Conservation (phyloP, 2,113 vertebrate species). For the Corythornis cristatus region DNA sequence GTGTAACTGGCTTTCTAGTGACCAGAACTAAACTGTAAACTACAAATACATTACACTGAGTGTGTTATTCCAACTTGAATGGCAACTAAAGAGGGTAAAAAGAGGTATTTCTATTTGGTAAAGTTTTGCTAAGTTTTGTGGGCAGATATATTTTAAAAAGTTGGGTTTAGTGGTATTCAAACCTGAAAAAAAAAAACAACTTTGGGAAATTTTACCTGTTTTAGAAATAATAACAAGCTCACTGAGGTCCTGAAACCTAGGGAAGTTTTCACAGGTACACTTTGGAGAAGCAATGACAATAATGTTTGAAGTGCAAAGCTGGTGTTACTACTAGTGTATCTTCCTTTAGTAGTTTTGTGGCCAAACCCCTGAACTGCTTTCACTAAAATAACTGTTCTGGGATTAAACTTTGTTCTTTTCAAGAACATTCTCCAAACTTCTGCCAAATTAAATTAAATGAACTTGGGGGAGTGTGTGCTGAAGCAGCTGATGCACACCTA, state of each 20-base stretch:
- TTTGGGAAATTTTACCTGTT: not conserved
- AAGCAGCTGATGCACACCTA: not conserved
- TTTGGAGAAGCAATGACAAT: not conserved
- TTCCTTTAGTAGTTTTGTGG: not conserved
- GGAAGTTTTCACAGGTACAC: not conserved
- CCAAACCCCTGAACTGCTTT: not conserved
- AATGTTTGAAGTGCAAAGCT: not conserved
- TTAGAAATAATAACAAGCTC: not conserved
- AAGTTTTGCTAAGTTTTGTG: not conserved
- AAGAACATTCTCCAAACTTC: not conserved
- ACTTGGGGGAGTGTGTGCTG: not conserved
- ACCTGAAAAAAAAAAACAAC: not conserved
- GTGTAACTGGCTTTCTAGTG: not conserved
- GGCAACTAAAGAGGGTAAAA: not conserved
- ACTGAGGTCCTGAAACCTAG: not conserved
- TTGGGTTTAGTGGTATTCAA: not conserved
- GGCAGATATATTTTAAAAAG: not conserved
- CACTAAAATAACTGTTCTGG: not conserved
- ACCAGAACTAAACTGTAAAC: not conserved
- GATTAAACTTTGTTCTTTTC: not conserved
- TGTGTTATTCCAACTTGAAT: not conserved
- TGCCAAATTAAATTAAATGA: not conserved
- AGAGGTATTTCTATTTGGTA: not conserved
- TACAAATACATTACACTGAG: not conserved
- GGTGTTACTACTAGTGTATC: not conserved